Conservation (phyloP, 2,888 invertebrate species). For the Platerodrilus igneus region DNA sequence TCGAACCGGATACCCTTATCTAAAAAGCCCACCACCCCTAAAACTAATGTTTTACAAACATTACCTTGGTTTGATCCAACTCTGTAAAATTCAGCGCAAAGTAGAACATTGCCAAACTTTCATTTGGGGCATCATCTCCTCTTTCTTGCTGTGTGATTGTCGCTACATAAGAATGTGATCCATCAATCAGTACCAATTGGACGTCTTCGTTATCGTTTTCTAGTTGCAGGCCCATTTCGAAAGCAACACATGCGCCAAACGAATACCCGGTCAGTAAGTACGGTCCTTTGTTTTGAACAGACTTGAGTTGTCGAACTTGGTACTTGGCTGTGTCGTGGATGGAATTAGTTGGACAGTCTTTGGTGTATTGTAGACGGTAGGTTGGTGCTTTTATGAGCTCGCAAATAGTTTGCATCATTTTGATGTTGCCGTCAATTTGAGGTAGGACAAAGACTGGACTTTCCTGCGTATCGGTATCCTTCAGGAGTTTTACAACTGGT, state of each 20-base stretch:
- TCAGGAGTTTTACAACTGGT: constrained; percentile 62
- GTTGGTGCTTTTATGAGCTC: constrained; percentile 68
- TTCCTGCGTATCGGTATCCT: constrained; percentile 48
- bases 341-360: constrained; percentile 67
- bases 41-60: too few species aligned
- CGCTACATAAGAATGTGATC: constrained; percentile 78
- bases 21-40: too few species aligned
- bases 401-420: constrained; percentile 67
- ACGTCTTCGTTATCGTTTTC: constrained; percentile 58
- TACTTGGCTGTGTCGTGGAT: constrained; percentile 67
- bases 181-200: constrained; percentile 79
- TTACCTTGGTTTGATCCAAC: constrained; percentile 66
- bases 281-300: constrained; percentile 74
- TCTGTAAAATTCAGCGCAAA: constrained; percentile 77
- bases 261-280: constrained; percentile 92
- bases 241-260: constrained; percentile 87
- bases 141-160: constrained; percentile 61
- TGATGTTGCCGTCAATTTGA: constrained; percentile 84
- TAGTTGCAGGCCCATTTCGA: constrained; percentile 78
- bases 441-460: constrained; percentile 67
- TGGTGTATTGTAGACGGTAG: constrained; percentile 85
- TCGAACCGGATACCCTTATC: too few species aligned
- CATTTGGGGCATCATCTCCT: constrained; percentile 55
- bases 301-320: constrained; percentile 69
- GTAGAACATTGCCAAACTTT: constrained; percentile 72